Evolutionary conservation across 30 jellyfish, hydroid and myxozoan species (phyloP).

Genomic region (Turritopsis dohrnii): DNA sequence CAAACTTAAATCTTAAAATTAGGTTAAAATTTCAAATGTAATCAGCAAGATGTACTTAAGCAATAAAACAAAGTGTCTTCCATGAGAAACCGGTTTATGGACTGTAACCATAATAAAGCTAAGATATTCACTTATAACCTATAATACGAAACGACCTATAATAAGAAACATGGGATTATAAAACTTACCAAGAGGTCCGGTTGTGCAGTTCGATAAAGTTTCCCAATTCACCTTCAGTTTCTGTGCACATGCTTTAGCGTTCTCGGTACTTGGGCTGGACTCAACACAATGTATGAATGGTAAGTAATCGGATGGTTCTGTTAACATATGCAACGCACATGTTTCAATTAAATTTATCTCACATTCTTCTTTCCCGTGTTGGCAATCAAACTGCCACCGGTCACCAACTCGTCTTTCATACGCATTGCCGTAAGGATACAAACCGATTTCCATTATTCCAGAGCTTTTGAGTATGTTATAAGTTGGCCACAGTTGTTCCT

Average conservation of each 20-base stretch:
- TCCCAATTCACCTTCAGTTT: not conserved
- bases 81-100: too few relatives aligned
- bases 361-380: constrained; percentile 11
- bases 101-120: too few relatives aligned
- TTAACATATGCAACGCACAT: constrained; percentile 8
- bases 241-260: constrained; percentile 6
- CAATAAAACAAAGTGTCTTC: too few relatives aligned
- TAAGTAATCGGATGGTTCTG: not conserved
- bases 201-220: not conserved
- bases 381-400: constrained; percentile 9
- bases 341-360: constrained; percentile 7
- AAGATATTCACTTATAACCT: too few relatives aligned
- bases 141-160: too few relatives aligned
- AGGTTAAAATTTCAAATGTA: too few relatives aligned
- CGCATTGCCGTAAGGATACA: not conserved
- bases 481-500: not conserved
- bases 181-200: not conserved
- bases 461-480: not conserved
- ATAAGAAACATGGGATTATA: too few relatives aligned
- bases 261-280: not conserved
- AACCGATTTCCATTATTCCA: not conserved
- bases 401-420: not conserved
- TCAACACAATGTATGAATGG: not conserved
- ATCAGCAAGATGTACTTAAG: too few relatives aligned
- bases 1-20: too few relatives aligned